A percentile compares a stretch with the other conserved stretches of the same genome.
These are phyloP conservation scores for Goniozus legneri DNA, from an alignment of 1,140 invertebrate species.

Conservation along the genomic window DNA sequence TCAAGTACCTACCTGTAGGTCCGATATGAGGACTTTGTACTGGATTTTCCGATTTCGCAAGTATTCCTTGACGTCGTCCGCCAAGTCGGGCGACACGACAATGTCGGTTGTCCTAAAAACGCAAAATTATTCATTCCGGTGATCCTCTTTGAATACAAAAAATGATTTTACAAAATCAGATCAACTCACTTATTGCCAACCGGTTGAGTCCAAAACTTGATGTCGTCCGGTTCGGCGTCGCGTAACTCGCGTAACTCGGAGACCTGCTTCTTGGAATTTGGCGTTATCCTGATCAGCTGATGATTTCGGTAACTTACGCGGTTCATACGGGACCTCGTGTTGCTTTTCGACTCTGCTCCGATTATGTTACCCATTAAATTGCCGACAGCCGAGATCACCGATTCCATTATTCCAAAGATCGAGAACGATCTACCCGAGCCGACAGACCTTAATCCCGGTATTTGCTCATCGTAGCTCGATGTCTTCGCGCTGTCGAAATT, in stretches of 20 bases:
- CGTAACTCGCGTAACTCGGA: slow-evolving; percentile 36
- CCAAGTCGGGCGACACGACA: slow-evolving; percentile 64
- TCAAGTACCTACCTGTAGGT: slow-evolving; percentile 65
- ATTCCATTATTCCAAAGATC: slow-evolving; percentile 36
- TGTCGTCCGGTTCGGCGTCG: slow-evolving; percentile 44
- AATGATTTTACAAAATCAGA: neutral
- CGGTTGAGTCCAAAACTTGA: slow-evolving; percentile 58
- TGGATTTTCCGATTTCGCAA: slow-evolving; percentile 63
- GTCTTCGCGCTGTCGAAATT: too few relatives aligned
- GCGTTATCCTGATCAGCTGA: slow-evolving; percentile 42
- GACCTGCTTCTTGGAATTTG: slow-evolving; percentile 34
- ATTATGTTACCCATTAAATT: slow-evolving; percentile 32
- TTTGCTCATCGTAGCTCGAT: too few relatives aligned
- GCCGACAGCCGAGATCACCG: slow-evolving; percentile 30
- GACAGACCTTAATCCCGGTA: slow-evolving; percentile 1
- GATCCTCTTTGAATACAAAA: neutral
- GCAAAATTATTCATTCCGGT: too few relatives aligned
- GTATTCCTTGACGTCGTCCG: slow-evolving; percentile 62
- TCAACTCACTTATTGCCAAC: slow-evolving; percentile 34
- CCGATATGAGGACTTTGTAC: slow-evolving; percentile 67
- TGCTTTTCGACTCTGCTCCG: too few relatives aligned
- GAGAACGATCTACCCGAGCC: slow-evolving; percentile 33
- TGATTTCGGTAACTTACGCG: slow-evolving; percentile 45
- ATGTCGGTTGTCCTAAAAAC: slow-evolving; percentile 68
- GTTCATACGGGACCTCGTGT: slow-evolving; percentile 14